These are phyloP conservation scores for Nestor notabilis DNA, from an alignment of 2,113 vertebrate genomes.

Conservation along the genomic window DNA sequence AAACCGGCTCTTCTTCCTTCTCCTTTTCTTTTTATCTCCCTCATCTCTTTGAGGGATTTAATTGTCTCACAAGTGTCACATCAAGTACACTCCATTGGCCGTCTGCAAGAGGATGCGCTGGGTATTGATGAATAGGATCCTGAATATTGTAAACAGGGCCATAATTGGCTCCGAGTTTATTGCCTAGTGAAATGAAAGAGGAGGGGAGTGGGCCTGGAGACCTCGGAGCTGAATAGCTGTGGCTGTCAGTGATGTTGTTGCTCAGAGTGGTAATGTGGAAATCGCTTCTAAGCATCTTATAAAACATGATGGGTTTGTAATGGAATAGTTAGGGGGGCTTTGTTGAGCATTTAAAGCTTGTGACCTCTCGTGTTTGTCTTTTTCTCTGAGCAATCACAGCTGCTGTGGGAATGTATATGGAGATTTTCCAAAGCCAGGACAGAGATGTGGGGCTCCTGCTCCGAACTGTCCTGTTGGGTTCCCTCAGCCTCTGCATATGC, in stretches of 20 bases:
- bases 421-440: neutral
- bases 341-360: conserved; percentile 56
- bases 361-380: conserved; percentile 35
- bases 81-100: conserved; percentile 43
- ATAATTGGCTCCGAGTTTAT: conserved; percentile 53
- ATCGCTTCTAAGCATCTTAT: conserved; percentile 31
- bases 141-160: conserved; percentile 45
- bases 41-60: conserved; percentile 52
- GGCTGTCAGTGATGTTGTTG: neutral
- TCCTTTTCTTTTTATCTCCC: neutral
- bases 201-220: conserved; percentile 43
- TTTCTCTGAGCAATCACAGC: neutral
- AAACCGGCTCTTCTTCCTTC: conserved; percentile 16
- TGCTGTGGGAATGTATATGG: neutral
- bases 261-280: conserved; percentile 17
- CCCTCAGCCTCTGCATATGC: neutral
- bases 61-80: conserved; percentile 65
- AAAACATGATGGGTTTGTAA: conserved; percentile 39
- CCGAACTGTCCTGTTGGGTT: rapidly evolving
- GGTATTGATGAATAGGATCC: conserved; percentile 28
- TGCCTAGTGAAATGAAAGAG: conserved; percentile 58
- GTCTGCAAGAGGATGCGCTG: neutral
- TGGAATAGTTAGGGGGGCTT: conserved; percentile 15
- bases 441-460: neutral
- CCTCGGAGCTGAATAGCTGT: conserved; percentile 58